Percentiles rank a stretch among this genome's conserved stretches.
These are phyloP conservation scores for Ceratina calcarata DNA, from an alignment of 1,140 invertebrate genomes.

Conservation along the genomic window DNA sequence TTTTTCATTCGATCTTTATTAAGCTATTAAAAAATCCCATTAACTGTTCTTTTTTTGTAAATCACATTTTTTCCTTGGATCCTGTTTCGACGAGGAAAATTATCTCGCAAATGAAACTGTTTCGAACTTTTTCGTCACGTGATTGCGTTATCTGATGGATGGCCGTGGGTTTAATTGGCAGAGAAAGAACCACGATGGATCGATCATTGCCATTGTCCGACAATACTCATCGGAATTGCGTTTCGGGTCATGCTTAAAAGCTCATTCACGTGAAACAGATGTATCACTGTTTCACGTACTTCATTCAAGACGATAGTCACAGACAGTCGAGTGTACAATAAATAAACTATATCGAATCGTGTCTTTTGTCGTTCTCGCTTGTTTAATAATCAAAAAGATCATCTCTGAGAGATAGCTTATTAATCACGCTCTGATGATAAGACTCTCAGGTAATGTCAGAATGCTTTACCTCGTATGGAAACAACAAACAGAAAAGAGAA, in stretches of 20 bases:
- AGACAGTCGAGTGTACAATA: background rate
- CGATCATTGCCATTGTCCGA: constrained; percentile 16
- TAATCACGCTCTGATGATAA: too few species aligned
- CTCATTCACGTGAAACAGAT: constrained; percentile 12
- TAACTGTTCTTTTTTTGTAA: too few species aligned
- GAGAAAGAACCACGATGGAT: constrained; percentile 16
- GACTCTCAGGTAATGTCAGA: too few species aligned
- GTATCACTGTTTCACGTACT: background rate
- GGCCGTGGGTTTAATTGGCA: constrained; percentile 11
- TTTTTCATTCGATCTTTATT: too few species aligned
- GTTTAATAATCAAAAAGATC: too few species aligned
- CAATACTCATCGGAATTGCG: background rate
- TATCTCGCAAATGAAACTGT: background rate
- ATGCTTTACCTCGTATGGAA: too few species aligned
- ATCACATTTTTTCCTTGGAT: background rate
- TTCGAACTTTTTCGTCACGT: background rate
- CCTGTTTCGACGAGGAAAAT: background rate
- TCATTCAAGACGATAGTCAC: background rate
- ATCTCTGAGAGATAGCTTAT: too few species aligned
- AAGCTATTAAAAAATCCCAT: too few species aligned
- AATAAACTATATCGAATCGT: background rate
- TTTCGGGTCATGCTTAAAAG: constrained; percentile 13
- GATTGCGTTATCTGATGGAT: background rate
- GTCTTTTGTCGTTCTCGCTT: too few species aligned
- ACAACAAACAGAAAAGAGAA: too few species aligned